These are phyloP conservation scores for Pegoplata infirma DNA, from an alignment of 2,888 invertebrate species.

Conservation along the genomic window DNA sequence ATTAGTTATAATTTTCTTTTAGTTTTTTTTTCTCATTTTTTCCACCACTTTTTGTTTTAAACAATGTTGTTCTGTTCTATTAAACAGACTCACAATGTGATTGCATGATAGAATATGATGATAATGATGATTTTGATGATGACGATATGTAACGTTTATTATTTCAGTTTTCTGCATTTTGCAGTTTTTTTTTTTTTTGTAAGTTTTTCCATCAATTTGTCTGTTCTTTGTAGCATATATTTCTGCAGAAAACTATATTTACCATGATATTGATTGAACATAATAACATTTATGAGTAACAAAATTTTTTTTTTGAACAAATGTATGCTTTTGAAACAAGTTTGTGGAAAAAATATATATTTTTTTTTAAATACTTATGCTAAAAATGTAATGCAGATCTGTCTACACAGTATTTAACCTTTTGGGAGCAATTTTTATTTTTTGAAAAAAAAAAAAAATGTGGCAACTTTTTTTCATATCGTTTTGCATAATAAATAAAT, in stretches of 20 bases:
- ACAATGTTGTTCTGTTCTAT: slow-evolving; percentile 61
- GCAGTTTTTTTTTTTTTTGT: not conserved
- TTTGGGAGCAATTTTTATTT: too few relatives aligned
- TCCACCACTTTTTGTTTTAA: slow-evolving; percentile 28
- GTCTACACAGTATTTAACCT: too few relatives aligned
- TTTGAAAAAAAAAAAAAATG: too few relatives aligned
- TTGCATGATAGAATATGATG: not conserved
- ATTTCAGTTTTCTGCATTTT: not conserved
- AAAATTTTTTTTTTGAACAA: slow-evolving; percentile 8
- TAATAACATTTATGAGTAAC: slow-evolving; percentile 53
- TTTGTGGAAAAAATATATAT: not conserved
- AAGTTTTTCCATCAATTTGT: not conserved
- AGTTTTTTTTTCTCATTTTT: slow-evolving; percentile 20
- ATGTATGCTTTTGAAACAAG: not conserved
- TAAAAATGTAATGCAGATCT: slow-evolving; percentile 2
- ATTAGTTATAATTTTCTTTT: slow-evolving; percentile 59
- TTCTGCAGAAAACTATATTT: slow-evolving; percentile 37
- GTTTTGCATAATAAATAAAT: too few relatives aligned
- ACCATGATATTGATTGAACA: slow-evolving; percentile 56
- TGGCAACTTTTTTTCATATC: too few relatives aligned
- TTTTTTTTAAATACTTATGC: not conserved
- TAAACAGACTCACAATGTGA: slow-evolving; percentile 26
- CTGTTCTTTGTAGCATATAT: not conserved
- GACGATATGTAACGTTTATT: not conserved
- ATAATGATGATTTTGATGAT: not conserved